Conservation (phyloP, 2,888 invertebrate species). For the Urechis unicinctus region DNA sequence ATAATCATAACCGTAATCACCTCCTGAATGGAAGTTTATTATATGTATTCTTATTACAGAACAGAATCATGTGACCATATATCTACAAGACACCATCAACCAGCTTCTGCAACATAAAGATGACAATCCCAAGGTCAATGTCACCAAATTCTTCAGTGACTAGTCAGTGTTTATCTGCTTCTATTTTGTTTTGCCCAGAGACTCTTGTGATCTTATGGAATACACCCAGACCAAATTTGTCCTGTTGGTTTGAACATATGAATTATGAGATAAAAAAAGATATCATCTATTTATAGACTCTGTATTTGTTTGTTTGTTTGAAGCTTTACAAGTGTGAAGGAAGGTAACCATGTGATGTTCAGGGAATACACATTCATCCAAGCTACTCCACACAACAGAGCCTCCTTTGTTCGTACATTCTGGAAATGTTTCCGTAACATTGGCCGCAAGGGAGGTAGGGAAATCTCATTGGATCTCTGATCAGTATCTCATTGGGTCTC, state of each 20-base stretch:
- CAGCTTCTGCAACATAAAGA: constrained; percentile 46
- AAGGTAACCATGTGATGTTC: constrained; percentile 48
- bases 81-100: constrained; percentile 44
- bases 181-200: too few species aligned
- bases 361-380: constrained; percentile 43
- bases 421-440: constrained; percentile 47
- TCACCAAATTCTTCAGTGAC: constrained; percentile 45
- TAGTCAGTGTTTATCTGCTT: constrained; percentile 49
- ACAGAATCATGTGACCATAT: constrained; percentile 39
- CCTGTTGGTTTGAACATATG: too few species aligned
- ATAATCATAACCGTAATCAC: too few species aligned
- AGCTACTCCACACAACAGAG: constrained; percentile 45
- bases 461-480: not conserved
- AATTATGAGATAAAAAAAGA: too few species aligned
- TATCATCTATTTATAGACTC: too few species aligned
- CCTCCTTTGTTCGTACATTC: constrained; percentile 45
- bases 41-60: too few species aligned
- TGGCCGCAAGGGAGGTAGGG: constrained; percentile 45
- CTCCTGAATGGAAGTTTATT: too few species aligned
- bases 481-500: not conserved
- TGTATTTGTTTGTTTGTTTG: not conserved
- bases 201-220: too few species aligned
- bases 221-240: too few species aligned
- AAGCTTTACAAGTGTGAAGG: constrained; percentile 44
- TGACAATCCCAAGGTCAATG: constrained; percentile 46